Conservation (phyloP, 1,140 invertebrate genomes). For the Cardiocondyla obscurior region DNA sequence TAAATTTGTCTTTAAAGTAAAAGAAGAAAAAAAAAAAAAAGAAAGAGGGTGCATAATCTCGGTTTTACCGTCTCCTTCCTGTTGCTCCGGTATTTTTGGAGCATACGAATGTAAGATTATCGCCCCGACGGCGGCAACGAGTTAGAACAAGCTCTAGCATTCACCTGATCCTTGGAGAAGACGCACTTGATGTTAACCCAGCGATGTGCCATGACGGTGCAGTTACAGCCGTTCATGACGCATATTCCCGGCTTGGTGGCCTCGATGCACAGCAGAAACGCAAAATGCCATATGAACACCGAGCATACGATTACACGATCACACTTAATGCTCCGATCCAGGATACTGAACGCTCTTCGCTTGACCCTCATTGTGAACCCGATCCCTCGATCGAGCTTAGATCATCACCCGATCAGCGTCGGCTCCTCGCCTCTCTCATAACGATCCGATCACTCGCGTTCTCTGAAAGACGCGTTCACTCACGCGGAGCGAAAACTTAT, state of each 20-base stretch:
- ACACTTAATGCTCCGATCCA: slow-evolving; percentile 67
- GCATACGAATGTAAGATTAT: not conserved
- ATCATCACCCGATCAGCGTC: slow-evolving; percentile 46
- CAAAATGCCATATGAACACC: slow-evolving; percentile 76
- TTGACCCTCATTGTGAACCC: slow-evolving; percentile 52
- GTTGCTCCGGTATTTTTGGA: not conserved
- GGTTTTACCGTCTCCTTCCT: not conserved
- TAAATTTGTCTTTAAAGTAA: not conserved
- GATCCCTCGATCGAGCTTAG: slow-evolving; percentile 54
- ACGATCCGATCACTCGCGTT: slow-evolving; percentile 18
- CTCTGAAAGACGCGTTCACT: not conserved
- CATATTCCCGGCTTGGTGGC: slow-evolving; percentile 82
- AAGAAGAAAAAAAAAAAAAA: not conserved
- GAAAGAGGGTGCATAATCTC: not conserved
- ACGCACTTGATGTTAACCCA: slow-evolving; percentile 88
- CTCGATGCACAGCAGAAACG: slow-evolving; percentile 63
- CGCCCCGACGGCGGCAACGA: not conserved
- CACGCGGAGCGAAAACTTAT: not conserved
- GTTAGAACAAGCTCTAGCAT: slow-evolving; percentile 53
- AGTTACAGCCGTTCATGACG: slow-evolving; percentile 85
- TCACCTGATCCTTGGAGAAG: slow-evolving; percentile 86
- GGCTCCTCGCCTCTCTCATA: slow-evolving; percentile 10
- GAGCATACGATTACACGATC: slow-evolving; percentile 77
- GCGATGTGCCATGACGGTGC: slow-evolving; percentile 84
- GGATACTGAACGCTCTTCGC: slow-evolving; percentile 59